Evolutionary conservation across 2,113 vertebrate genomes (phyloP).

Genomic region (Actenoides lindsayi): DNA sequence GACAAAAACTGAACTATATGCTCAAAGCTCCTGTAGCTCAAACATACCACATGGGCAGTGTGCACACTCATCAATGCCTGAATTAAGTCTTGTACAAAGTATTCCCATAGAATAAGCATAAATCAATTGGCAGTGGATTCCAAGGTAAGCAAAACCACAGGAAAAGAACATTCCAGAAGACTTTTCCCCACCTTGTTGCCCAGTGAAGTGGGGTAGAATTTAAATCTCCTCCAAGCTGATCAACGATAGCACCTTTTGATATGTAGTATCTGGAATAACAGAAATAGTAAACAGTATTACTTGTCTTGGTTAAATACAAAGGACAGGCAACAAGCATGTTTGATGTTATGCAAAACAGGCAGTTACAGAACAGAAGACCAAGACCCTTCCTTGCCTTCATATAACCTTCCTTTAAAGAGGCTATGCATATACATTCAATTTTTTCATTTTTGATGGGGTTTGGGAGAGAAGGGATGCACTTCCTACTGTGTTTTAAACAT

Average conservation of each 20-base stretch:
- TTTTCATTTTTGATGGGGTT: background rate
- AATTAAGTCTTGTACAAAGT: background rate
- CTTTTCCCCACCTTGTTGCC: conserved; percentile 90
- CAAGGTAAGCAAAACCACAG: background rate
- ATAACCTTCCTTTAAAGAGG: background rate
- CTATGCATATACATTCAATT: background rate
- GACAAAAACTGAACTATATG: background rate
- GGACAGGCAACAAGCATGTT: background rate
- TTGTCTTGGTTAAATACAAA: conserved; percentile 10
- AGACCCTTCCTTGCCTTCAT: background rate
- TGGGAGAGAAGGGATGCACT: background rate
- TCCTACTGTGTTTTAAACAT: background rate
- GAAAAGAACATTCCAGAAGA: background rate
- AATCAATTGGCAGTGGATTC: background rate
- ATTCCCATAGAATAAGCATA: background rate
- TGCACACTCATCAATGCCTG: background rate
- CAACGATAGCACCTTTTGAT: conserved; percentile 97
- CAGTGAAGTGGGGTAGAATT: conserved; percentile 99
- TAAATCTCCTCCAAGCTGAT: conserved; percentile 97
- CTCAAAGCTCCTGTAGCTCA: background rate
- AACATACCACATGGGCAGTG: background rate
- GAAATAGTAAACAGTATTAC: conserved; percentile 21
- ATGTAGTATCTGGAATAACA: conserved; percentile 90
- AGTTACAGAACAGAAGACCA: background rate
- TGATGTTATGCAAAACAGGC: background rate